Percentiles rank a stretch among this genome's conserved stretches.
Evolutionary conservation across 2,888 invertebrate species (phyloP).

Genomic region (Raillietiella orientalis): DNA sequence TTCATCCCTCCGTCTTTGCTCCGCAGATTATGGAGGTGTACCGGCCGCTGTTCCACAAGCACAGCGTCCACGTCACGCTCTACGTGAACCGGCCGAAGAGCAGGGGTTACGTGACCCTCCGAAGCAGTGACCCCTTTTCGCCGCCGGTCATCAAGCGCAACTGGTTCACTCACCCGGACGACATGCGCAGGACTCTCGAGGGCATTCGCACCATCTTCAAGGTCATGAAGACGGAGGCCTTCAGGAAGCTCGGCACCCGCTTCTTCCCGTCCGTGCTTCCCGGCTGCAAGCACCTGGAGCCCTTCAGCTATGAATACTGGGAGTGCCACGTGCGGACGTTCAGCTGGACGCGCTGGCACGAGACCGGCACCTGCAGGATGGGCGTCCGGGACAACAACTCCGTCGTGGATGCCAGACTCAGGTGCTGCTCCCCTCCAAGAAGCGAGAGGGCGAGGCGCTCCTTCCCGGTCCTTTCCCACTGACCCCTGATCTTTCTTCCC

Average conservation of each 20-base stretch:
- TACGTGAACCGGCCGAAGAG: neutral
- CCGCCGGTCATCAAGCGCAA: neutral
- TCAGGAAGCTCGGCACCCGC: neutral
- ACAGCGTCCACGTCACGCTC: no score
- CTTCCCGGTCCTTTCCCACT: no score
- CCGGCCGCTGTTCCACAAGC: no score
- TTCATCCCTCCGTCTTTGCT: no score
- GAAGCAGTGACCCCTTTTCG: neutral
- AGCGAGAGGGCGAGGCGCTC: no score
- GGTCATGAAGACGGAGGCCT: neutral
- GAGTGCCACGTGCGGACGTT: slow-evolving; percentile 3
- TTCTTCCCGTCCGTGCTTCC: neutral
- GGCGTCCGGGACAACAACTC: slow-evolving; percentile 2
- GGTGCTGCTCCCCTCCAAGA: no score
- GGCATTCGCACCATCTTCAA: no score
- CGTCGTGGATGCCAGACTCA: slow-evolving; percentile 4
- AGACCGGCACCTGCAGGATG: slow-evolving; percentile 4
- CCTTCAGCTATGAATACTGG: slow-evolving; percentile 2
- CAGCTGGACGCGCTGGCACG: slow-evolving; percentile 3
- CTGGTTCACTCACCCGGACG: neutral
- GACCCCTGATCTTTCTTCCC: no score
- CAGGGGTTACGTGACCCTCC: neutral
- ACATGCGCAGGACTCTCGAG: neutral
- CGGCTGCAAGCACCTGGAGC: slow-evolving; percentile 1
- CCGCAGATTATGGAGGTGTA: no score